phyloP scores from a whole-genome alignment of 2,888 invertebrate genomes.

The Gortyna flavago region DNA sequence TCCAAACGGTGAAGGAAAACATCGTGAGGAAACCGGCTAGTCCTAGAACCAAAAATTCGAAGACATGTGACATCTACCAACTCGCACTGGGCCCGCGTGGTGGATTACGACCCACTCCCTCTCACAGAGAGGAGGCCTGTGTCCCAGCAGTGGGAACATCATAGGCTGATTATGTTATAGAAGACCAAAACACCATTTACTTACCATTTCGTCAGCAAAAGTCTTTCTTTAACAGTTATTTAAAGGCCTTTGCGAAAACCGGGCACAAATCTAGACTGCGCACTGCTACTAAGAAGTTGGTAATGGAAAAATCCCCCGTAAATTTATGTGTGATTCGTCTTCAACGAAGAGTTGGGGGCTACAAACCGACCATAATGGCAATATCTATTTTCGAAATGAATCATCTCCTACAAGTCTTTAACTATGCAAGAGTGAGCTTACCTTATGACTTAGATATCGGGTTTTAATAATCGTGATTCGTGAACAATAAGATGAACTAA shows the following conservation, averaged over 20 bases:
- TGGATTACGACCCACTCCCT: too few relatives aligned
- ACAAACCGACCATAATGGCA: neutral
- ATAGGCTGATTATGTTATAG: too few relatives aligned
- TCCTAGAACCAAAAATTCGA: too few relatives aligned
- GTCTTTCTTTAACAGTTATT: neutral
- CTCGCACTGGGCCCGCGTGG: too few relatives aligned
- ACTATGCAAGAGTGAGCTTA: neutral
- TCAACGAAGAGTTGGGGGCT: conserved; percentile 5
- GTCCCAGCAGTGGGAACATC: too few relatives aligned
- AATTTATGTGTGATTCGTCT: neutral
- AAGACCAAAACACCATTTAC: too few relatives aligned
- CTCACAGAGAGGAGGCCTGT: too few relatives aligned
- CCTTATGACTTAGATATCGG: neutral
- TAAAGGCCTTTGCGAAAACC: neutral
- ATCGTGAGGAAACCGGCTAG: too few relatives aligned
- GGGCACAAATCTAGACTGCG: neutral
- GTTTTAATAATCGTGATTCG: neutral
- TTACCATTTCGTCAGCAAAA: too few relatives aligned
- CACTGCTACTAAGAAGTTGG: neutral
- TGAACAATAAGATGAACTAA: neutral
- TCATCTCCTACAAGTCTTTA: neutral
- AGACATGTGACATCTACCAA: too few relatives aligned
- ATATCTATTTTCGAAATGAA: conserved; percentile 10
- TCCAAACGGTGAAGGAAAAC: too few relatives aligned
- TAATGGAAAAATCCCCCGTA: neutral